A percentile compares a stretch with the other conserved stretches of the same genome.
Conservation (phyloP, 2,888 invertebrate genomes). For the Phymatocera aterrima region DNA sequence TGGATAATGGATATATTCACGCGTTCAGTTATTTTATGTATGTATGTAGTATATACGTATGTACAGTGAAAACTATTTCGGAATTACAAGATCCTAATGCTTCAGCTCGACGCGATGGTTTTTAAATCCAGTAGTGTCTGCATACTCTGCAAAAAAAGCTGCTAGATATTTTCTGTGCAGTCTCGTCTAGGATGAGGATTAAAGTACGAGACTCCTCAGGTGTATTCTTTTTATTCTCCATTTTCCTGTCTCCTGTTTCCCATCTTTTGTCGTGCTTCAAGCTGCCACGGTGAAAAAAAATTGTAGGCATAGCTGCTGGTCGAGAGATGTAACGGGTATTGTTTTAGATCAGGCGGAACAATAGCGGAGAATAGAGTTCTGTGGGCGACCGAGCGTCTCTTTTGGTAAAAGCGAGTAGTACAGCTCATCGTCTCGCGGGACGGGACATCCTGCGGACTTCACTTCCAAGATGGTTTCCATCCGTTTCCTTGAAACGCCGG, state of each 20-base stretch:
- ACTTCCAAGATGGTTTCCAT: conserved; percentile 40
- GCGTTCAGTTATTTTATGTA: conserved; percentile 7
- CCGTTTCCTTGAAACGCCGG: conserved; percentile 31
- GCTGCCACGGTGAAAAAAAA: not conserved
- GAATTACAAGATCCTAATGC: not conserved
- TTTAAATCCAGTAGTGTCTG: not conserved
- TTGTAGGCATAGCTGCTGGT: conserved; percentile 3
- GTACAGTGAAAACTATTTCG: not conserved
- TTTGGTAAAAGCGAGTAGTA: not conserved
- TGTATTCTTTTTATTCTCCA: not conserved
- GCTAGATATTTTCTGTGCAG: not conserved
- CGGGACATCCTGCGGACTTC: conserved; percentile 32
- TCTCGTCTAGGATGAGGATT: conserved; percentile 16
- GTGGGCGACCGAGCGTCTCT: not conserved
- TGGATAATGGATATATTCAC: conserved; percentile 15
- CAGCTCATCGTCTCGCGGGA: conserved; percentile 27
- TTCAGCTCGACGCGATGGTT: not conserved
- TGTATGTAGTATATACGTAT: no score
- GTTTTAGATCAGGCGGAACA: conserved; percentile 33
- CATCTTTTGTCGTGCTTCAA: not conserved
- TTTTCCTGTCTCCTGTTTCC: not conserved
- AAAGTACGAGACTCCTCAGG: conserved; percentile 24
- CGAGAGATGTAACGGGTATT: conserved; percentile 25
- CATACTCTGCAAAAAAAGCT: not conserved
- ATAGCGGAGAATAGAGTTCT: conserved; percentile 18